Conservation (phyloP, 2,888 invertebrate species). For the Tubulanus polymorphus region DNA sequence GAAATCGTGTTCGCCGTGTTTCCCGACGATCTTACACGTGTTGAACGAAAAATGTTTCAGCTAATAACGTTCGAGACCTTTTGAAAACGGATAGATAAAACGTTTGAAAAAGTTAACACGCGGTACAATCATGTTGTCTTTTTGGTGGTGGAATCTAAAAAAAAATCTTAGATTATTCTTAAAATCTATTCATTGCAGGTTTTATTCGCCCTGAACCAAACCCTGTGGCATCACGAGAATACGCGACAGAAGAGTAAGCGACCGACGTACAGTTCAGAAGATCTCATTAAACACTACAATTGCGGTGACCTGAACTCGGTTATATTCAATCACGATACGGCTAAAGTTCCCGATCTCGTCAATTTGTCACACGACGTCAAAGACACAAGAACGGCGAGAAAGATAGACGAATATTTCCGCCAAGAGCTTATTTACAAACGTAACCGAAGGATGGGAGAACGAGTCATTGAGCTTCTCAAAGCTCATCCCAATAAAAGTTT, state of each 20-base stretch:
- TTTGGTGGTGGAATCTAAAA: neutral
- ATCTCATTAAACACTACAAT: slow-evolving; percentile 56
- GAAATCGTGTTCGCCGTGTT: too few relatives aligned
- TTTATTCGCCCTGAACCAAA: slow-evolving; percentile 55
- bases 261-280: slow-evolving; percentile 47
- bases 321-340: slow-evolving; percentile 51
- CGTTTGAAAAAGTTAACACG: neutral
- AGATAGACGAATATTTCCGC: slow-evolving; percentile 57
- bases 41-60: too few relatives aligned
- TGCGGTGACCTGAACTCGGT: slow-evolving; percentile 55
- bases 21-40: too few relatives aligned
- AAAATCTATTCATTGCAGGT: slow-evolving; percentile 41
- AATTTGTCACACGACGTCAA: slow-evolving; percentile 44
- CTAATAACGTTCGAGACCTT: too few relatives aligned
- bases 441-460: slow-evolving; percentile 57
- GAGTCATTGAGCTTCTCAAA: slow-evolving; percentile 53
- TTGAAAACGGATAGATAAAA: too few relatives aligned
- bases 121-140: neutral
- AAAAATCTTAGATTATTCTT: neutral
- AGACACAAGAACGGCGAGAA: slow-evolving; percentile 36
- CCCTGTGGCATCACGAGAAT: slow-evolving; percentile 53
- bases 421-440: slow-evolving; percentile 57
- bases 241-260: slow-evolving; percentile 33
- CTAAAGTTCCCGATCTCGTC: slow-evolving; percentile 44
- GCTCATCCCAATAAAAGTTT: slow-evolving; percentile 54